phyloP scores from a whole-genome alignment of 2,888 invertebrate genomes.

The Fabriciana adippe region DNA sequence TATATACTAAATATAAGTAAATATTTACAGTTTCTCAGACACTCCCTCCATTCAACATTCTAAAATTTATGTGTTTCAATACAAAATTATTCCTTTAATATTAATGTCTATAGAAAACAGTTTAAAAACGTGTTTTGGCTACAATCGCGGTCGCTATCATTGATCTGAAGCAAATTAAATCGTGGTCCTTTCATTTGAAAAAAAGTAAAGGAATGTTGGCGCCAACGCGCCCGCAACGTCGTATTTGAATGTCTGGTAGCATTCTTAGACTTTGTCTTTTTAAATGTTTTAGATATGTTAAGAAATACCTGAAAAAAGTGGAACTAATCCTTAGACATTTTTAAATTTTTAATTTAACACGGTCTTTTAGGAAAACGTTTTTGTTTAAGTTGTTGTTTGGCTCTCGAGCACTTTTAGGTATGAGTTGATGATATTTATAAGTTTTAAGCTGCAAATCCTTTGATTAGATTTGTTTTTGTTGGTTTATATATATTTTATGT shows the following conservation, averaged over 20 bases:
- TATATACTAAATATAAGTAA: no score
- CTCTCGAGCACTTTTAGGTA: not conserved
- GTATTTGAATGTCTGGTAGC: conserved; percentile 69
- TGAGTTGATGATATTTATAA: not conserved
- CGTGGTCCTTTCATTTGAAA: conserved; percentile 62
- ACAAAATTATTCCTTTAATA: not conserved
- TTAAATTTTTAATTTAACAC: conserved; percentile 17
- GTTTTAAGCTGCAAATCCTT: no score
- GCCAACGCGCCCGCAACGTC: conserved; percentile 73
- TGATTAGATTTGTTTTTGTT: no score
- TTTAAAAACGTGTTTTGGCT: conserved; percentile 28
- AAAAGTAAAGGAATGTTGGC: conserved; percentile 76
- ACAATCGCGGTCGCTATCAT: conserved; percentile 45
- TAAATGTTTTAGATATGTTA: conserved; percentile 37
- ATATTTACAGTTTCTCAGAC: no score
- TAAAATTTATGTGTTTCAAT: no score
- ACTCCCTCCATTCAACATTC: no score
- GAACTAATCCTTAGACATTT: conserved; percentile 26
- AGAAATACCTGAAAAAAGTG: conserved; percentile 28
- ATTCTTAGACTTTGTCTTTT: conserved; percentile 59
- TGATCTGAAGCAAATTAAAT: conserved; percentile 73
- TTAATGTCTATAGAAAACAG: conserved; percentile 22
- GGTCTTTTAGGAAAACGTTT: conserved; percentile 10
- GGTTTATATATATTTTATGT: no score
- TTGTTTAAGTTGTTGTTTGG: conserved; percentile 3